Percentiles rank a stretch among this genome's conserved stretches.
These are phyloP conservation scores for Serilophus lunatus DNA, from an alignment of 2,113 vertebrate species.

Conservation along the genomic window DNA sequence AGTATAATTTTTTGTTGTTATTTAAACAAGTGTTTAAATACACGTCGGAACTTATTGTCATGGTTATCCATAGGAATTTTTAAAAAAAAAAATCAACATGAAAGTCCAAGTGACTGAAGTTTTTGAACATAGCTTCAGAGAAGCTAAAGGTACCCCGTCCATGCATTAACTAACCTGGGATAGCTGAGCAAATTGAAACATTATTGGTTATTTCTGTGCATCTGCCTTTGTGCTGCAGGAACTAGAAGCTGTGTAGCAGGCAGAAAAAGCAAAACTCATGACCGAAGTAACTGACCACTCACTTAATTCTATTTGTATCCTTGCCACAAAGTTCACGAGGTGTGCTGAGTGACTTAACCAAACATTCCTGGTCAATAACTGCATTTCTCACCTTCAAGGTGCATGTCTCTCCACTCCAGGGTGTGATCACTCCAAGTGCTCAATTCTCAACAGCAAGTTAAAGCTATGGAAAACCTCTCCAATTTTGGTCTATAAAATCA, in stretches of 20 bases:
- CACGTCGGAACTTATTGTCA: neutral
- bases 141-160: neutral
- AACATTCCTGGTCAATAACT: neutral
- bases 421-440: neutral
- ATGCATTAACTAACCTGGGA: neutral
- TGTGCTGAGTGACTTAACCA: neutral
- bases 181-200: neutral
- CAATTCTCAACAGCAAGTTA: neutral
- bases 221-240: neutral
- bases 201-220: neutral
- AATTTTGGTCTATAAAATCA: neutral
- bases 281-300: neutral
- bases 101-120: neutral
- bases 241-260: neutral
- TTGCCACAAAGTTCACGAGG: neutral
- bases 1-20: neutral
- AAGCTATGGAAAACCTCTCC: neutral
- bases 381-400: neutral
- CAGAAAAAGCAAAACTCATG: neutral
- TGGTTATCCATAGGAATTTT: neutral
- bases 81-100: neutral
- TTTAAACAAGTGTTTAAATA: neutral
- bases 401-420: neutral
- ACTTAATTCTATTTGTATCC: neutral
- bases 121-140: neutral